Evolutionary conservation across 2,888 invertebrate species (phyloP), one percentile per base, ranked within the genome.

Genomic region (Ophioninae sp.): DNA sequence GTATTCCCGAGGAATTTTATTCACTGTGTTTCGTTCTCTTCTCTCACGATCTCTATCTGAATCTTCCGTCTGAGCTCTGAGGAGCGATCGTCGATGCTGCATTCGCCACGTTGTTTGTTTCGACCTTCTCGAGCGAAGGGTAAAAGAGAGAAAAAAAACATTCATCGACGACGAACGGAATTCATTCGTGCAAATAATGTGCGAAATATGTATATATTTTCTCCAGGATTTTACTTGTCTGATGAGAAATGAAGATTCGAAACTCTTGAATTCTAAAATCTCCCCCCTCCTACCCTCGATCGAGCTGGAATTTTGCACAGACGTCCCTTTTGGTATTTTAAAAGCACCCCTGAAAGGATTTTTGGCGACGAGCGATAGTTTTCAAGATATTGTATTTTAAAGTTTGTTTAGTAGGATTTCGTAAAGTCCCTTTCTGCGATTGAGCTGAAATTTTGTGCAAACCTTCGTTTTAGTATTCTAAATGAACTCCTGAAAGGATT

Each of bases 1-100:
- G 79, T 75, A 75, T 50, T 72, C 75, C 75, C 65, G 72, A 75
- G 72, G 30, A 76, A 76, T 83, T 83, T 79, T 83, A 79, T 83
- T 73, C 79, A 72, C 56, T 59, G 61, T 65, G 76, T 61, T 76
- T 59, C 39, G 61, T 59, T 59, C 23, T 44, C 7, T 64, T 69
- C 68, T 57, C 30, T 67, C 44, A 17, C 50, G 50, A 50, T 50
- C 50, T 50, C 50, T 13, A 50, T 50, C 50, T 50, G 17, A 13
- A 17, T 50, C 50, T 50, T 50, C 13, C 6, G 50, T n/a, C 37
- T 68, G 23, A 50, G 39, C 59, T 67, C 21, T 37, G 21, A 13
- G 20, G 61, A 61, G 20, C 69, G 30, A 77, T 77, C 61, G 61
- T 62, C 50, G 77, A 44, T 77, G 30, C 69, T 61, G 62, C 23